Percentiles rank a stretch among this genome's conserved stretches.
These are phyloP conservation scores for Ibycter americanus DNA, from an alignment of 2,797 vertebrate genomes.

Conservation along the genomic window DNA sequence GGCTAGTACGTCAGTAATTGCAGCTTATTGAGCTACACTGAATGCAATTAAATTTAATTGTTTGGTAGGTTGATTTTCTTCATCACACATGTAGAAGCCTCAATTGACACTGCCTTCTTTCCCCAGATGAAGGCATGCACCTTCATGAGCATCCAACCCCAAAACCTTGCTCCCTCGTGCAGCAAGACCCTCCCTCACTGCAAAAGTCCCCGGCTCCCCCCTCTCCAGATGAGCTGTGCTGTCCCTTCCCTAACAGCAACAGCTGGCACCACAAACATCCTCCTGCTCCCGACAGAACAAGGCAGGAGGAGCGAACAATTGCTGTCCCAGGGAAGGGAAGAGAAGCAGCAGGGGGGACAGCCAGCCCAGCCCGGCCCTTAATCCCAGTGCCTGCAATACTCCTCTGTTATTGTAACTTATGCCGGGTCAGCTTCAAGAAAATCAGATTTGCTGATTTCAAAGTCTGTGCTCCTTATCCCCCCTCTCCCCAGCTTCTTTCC, in stretches of 20 bases:
- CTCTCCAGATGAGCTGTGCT: not conserved
- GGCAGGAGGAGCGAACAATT: not conserved
- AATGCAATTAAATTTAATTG: not conserved
- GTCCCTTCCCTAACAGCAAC: not conserved
- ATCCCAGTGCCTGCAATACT: not conserved
- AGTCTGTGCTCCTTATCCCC: not conserved
- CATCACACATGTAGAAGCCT: not conserved
- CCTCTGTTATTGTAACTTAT: not conserved
- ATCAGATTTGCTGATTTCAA: not conserved
- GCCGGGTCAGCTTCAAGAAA: not conserved
- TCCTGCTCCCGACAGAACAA: not conserved
- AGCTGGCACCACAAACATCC: not conserved
- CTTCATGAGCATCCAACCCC: not conserved
- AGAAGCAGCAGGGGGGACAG: not conserved
- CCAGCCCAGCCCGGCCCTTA: not conserved
- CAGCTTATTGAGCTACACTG: not conserved
- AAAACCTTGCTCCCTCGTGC: not conserved
- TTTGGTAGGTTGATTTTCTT: not conserved
- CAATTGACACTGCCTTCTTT: rapidly evolving
- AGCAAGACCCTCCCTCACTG: not conserved
- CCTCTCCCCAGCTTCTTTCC: not conserved
- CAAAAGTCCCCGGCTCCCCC: not conserved
- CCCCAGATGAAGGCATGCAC: not conserved
- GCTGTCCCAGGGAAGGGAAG: not conserved
- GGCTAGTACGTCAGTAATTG: not conserved